Percentiles rank a stretch among this genome's conserved stretches.
Evolutionary conservation across 2,888 invertebrate genomes (phyloP).

Genomic region (Scaptomyza reducta): DNA sequence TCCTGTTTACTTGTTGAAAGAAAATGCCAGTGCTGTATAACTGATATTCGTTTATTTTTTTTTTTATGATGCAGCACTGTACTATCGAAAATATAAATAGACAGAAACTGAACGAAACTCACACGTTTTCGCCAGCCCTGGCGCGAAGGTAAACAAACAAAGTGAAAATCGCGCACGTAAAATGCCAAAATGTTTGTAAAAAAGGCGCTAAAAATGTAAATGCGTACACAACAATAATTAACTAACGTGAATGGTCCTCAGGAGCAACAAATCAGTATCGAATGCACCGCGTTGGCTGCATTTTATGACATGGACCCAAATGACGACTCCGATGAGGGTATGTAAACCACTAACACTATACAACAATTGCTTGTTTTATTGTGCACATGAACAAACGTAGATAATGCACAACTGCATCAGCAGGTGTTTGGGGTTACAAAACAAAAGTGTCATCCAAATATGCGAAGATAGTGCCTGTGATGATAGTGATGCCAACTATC

Average conservation of each 20-base stretch:
- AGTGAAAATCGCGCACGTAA: conserved; percentile 44
- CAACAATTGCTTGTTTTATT: neutral
- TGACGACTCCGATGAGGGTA: conserved; percentile 55
- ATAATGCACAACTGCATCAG: too few species aligned
- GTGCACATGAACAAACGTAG: neutral
- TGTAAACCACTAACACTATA: conserved; percentile 13
- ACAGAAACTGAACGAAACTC: conserved; percentile 12
- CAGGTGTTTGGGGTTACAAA: neutral
- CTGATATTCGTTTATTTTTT: conserved; percentile 2
- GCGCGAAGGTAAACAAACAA: conserved; percentile 55
- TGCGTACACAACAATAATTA: conserved; percentile 3
- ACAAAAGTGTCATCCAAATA: neutral
- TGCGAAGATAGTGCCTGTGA: neutral
- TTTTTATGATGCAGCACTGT: conserved; percentile 15
- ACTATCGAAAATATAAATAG: conserved; percentile 17
- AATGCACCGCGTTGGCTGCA: conserved; percentile 1
- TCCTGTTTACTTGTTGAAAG: conserved; percentile 57
- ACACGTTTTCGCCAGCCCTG: conserved; percentile 19
- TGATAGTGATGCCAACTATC: conserved; percentile 4
- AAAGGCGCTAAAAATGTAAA: conserved; percentile 35
- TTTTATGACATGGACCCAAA: conserved; percentile 26
- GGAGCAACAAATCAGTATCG: conserved; percentile 7
- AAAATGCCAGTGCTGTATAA: conserved; percentile 37
- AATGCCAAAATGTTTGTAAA: conserved; percentile 11
- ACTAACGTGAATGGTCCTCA: conserved; percentile 10